Conservation (phyloP, 2,888 invertebrate species). For the Tipula confusa region DNA sequence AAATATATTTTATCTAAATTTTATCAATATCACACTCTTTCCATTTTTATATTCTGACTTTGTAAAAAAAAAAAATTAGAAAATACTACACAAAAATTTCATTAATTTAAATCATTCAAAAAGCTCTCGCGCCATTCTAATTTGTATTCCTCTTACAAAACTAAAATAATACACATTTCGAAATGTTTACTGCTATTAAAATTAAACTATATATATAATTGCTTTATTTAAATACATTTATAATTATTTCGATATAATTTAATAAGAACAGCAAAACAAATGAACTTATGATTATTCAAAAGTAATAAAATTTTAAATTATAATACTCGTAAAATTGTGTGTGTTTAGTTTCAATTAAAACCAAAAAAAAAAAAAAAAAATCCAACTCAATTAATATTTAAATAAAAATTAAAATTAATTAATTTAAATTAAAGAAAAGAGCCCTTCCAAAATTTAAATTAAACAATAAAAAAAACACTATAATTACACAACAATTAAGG, state of each 20-base stretch:
- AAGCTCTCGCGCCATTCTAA: not conserved
- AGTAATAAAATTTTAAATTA: not conserved
- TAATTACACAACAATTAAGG: not conserved
- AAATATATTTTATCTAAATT: not conserved
- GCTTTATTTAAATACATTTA: too few relatives aligned
- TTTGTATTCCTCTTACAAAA: not conserved
- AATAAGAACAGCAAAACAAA: not conserved
- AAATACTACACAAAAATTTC: not conserved
- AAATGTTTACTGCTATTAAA: not conserved
- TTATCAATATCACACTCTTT: not conserved
- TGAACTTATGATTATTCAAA: constrained; percentile 8
- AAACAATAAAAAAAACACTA: constrained; percentile 12
- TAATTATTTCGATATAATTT: not conserved
- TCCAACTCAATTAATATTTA: not conserved
- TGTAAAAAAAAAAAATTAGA: not conserved
- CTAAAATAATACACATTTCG: not conserved
- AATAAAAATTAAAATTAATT: not conserved
- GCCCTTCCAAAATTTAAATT: constrained; percentile 27
- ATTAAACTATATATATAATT: not conserved
- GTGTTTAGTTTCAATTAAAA: not conserved
- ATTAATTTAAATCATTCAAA: not conserved
- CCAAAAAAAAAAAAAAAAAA: not conserved
- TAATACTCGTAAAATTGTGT: not conserved
- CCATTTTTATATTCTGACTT: not conserved
- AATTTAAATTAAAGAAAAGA: constrained; percentile 25